Evolutionary conservation across 35 echinoderm and acorn worm genomes (phyloP), one percentile per base, ranked within the genome.

Genomic region (Apostichopus japonicus): DNA sequence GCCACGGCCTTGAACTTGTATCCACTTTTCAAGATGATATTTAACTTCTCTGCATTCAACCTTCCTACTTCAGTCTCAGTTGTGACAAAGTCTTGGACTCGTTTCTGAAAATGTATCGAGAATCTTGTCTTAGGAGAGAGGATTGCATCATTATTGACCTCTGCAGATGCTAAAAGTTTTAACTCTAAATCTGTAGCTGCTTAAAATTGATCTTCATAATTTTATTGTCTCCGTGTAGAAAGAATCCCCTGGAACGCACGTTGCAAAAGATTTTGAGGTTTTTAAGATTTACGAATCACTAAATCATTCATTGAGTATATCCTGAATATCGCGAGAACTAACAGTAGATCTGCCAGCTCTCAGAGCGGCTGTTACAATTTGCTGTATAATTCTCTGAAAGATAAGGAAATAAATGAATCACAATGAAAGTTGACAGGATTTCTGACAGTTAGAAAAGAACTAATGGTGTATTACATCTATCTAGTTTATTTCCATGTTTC

Each of bases 71-170:
- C 67, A 53, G 59, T 51, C 13, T 67, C 56, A 17, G 59, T 4
- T 15, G 23, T 75, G 59, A 89, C 86, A 53, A 65, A 89, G 86
- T 67, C 86, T 54, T 89, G 61, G 56, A 89, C 15, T 19, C 5
- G 24, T 67, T 75, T 89, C 86, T 89, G 86, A 89, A 72, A 89
- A 89, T 89, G 86, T 51, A 89, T 6, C 1, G 61, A 72, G 61
- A 89, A 89, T 63, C 62, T 71, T 72, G 21, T 59, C 44, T 24
- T 53, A 87, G 83, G 22, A 87, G 24, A n/a, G 23, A 65, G 56
- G 54, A 23, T 58, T 13, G 33, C 33, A 44, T 44, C 33, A 44
- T 0, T 44, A 44, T 44, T 44, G 33, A 44, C 33, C 33, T 44
- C 33, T 44, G 33, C 33, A 44, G 33, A 44, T 44, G 33, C 33